These are phyloP conservation scores for Aythya baeri DNA, from an alignment of 2,113 vertebrate species.

Conservation along the genomic window DNA sequence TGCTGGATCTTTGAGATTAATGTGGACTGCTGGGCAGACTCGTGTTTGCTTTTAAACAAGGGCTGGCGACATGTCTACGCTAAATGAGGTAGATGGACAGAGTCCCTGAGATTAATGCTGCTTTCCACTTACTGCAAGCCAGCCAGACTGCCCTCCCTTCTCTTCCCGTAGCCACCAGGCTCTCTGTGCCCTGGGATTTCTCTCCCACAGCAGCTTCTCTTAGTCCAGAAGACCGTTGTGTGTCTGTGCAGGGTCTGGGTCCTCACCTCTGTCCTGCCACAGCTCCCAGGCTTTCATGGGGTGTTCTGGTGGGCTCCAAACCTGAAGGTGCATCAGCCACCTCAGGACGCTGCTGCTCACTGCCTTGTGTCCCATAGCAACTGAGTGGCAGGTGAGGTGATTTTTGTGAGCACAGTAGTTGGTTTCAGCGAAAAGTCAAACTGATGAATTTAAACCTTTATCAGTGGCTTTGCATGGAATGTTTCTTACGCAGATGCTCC, in stretches of 20 bases:
- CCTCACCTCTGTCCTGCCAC: neutral
- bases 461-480: neutral
- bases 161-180: neutral
- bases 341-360: neutral
- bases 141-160: neutral
- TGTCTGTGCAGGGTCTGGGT: neutral
- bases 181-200: neutral
- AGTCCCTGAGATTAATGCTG: neutral
- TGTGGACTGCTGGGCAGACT: constrained; percentile 1
- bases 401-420: neutral
- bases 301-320: neutral
- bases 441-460: neutral
- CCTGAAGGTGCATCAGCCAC: neutral
- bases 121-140: neutral
- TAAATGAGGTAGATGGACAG: neutral
- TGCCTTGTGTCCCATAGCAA: neutral
- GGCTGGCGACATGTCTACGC: neutral
- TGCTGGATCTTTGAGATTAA: constrained; percentile 15
- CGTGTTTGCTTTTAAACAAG: constrained; percentile 12
- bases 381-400: neutral
- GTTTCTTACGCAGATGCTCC: neutral
- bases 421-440: neutral
- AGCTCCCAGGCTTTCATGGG: neutral
- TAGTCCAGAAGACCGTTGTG: neutral
- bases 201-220: neutral